Evolutionary conservation across 2,113 vertebrate species (phyloP).

Genomic region (Ciconia boyciana): DNA sequence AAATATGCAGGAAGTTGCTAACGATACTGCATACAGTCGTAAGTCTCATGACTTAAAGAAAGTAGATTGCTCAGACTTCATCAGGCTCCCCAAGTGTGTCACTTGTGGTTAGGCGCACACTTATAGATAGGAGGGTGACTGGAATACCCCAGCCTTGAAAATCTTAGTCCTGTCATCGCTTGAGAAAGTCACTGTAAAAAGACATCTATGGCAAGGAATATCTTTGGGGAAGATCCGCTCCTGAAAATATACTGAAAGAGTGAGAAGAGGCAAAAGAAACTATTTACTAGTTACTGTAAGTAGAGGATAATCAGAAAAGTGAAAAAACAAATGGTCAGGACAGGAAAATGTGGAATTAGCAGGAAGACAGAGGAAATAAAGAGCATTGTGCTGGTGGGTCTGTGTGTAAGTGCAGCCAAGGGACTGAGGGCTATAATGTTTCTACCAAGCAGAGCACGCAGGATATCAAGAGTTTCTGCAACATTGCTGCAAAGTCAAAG

Average conservation of each 20-base stretch:
- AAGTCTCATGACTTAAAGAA: background rate
- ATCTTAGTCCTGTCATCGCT: background rate
- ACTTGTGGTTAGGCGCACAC: too few species aligned
- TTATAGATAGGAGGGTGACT: background rate
- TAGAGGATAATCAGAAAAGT: background rate
- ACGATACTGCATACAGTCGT: rapidly evolving
- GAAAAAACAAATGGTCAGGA: background rate
- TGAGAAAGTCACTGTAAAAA: background rate
- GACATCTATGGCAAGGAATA: background rate
- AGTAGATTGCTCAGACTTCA: background rate
- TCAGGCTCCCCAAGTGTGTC: background rate
- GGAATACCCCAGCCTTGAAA: background rate
- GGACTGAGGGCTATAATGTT: background rate
- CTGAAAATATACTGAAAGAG: background rate
- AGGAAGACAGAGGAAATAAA: background rate
- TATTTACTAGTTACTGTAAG: background rate
- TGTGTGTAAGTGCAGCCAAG: background rate
- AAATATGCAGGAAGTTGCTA: background rate
- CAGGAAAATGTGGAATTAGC: background rate
- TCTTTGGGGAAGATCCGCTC: background rate
- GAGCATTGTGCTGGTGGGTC: background rate
- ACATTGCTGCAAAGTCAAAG: background rate
- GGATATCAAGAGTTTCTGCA: background rate
- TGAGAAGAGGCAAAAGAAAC: background rate
- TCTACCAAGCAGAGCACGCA: rapidly evolving